Percentiles rank a stretch among this genome's conserved stretches.
Conservation (phyloP, 2,797 vertebrate genomes). For the Sitta carolinensis region DNA sequence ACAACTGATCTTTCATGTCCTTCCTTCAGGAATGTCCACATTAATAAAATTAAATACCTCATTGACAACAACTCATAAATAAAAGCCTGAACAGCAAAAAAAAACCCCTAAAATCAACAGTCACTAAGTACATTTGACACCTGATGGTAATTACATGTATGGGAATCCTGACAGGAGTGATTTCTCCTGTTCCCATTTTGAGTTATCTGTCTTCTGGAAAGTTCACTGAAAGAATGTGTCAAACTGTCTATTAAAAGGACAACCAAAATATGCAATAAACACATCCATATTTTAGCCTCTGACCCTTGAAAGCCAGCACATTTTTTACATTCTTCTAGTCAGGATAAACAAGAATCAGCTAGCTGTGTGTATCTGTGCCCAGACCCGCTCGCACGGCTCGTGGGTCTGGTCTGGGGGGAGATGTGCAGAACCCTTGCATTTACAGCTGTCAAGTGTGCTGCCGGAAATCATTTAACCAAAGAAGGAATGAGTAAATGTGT, state of each 20-base stretch:
- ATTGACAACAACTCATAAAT: neutral
- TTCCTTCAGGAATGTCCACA: neutral
- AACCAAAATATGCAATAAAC: conserved; percentile 68
- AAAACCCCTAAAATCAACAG: conserved; percentile 1
- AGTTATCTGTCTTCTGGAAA: conserved; percentile 49
- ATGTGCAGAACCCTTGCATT: neutral
- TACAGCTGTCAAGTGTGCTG: conserved; percentile 29
- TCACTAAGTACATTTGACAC: conserved; percentile 17
- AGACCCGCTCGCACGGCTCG: neutral
- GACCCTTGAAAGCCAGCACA: conserved; percentile 67
- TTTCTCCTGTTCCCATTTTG: conserved; percentile 22
- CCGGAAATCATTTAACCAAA: conserved; percentile 32
- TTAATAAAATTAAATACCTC: conserved; percentile 58
- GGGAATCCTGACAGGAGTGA: conserved; percentile 42
- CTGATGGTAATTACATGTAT: conserved; percentile 53
- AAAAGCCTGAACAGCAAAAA: neutral
- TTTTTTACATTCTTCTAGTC: conserved; percentile 71
- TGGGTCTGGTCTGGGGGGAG: neutral
- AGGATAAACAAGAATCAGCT: conserved; percentile 62
- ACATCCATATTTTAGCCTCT: conserved; percentile 72
- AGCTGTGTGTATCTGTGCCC: neutral
- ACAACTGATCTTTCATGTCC: conserved; percentile 37
- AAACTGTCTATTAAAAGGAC: conserved; percentile 71
- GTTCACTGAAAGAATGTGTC: conserved; percentile 69
- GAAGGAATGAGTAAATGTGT: neutral